Base-by-base conservation (phyloP, 2,113 vertebrate genomes). In the Clinocottus analis region DNA sequence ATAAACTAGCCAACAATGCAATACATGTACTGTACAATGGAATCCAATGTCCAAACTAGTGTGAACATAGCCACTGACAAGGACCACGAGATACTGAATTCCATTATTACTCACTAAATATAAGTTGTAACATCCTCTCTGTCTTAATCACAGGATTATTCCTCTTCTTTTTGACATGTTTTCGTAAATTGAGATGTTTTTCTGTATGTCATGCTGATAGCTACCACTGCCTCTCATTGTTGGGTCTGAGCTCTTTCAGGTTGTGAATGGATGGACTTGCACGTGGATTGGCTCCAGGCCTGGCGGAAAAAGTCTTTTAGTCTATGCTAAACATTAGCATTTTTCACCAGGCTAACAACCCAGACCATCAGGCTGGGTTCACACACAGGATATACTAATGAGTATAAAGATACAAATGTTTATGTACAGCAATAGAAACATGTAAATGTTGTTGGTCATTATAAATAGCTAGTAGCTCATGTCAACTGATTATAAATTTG, bases 351-450 rank as follows among this genome's bases (percentile, higher is more conserved):
- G 60, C 77, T 78, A 67, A 63, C 45, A 47, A 81, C 76, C 66
- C 72, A 79, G 72, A 81, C 43, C 67, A 14, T 67, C 47, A 68
- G 69, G 62, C 37, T 65, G 64, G 77, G 33, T 73, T 77, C 53
- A 61, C 47, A 67, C 43, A 51, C 41, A 72, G 21, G 25, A 83
- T 72, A 67, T 70, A 83, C 66, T 43, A 41, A 81, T 83, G 60
- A 79, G 72, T 85, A 83, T 79, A 65, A 60, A 82, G 45, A 84
- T 89, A 85, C 75, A 90, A 90, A 90, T 81, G 80, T 89, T 67
- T 87, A 90, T 55, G 75, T 87, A 88, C 82, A 85, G 82, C 56
- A 65, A 74, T 81, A 88, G 68, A 85, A 90, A 88, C 71, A 72
- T n/a, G 78, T 65, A 79, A 80, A 70, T 23, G 41, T 31, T 19